Evolutionary conservation across 1,140 invertebrate genomes (phyloP).

Genomic region (Ceratitis capitata): DNA sequence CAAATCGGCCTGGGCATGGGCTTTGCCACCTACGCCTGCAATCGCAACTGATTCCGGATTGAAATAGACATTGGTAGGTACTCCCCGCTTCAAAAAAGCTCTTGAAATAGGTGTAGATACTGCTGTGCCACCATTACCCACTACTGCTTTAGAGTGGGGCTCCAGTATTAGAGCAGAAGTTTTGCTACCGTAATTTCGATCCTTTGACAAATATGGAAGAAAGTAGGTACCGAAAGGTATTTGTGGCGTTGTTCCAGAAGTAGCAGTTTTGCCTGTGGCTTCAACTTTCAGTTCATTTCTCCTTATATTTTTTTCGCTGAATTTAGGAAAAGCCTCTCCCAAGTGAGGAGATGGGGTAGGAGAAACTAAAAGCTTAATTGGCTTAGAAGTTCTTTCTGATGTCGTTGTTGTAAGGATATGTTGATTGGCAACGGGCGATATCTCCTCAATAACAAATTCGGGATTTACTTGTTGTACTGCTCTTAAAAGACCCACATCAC

Average conservation of each 20-base stretch:
- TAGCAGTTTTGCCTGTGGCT: constrained; percentile 59
- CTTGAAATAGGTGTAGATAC: constrained; percentile 74
- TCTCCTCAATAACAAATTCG: constrained; percentile 59
- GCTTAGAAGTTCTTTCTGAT: neutral
- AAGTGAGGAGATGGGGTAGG: neutral
- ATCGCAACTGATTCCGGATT: constrained; percentile 75
- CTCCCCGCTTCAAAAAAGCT: constrained; percentile 68
- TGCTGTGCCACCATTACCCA: constrained; percentile 72
- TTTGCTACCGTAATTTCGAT: constrained; percentile 47
- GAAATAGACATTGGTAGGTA: constrained; percentile 69
- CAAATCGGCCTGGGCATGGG: constrained; percentile 75
- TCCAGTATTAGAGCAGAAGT: constrained; percentile 69
- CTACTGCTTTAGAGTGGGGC: constrained; percentile 72
- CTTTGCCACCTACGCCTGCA: constrained; percentile 75
- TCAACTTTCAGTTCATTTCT: constrained; percentile 51
- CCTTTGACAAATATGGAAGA: constrained; percentile 52
- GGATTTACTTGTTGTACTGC: constrained; percentile 57
- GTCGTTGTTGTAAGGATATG: constrained; percentile 48
- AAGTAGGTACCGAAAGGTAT: constrained; percentile 60
- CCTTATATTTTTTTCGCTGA: neutral
- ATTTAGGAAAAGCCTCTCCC: neutral
- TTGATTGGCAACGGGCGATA: constrained; percentile 54
- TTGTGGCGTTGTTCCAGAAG: constrained; percentile 53
- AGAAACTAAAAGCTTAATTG: neutral
- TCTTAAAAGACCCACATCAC: constrained; percentile 49